These are phyloP conservation scores for Pantherophis guttatus DNA, from an alignment of 2,113 vertebrate genomes.

Conservation along the genomic window DNA sequence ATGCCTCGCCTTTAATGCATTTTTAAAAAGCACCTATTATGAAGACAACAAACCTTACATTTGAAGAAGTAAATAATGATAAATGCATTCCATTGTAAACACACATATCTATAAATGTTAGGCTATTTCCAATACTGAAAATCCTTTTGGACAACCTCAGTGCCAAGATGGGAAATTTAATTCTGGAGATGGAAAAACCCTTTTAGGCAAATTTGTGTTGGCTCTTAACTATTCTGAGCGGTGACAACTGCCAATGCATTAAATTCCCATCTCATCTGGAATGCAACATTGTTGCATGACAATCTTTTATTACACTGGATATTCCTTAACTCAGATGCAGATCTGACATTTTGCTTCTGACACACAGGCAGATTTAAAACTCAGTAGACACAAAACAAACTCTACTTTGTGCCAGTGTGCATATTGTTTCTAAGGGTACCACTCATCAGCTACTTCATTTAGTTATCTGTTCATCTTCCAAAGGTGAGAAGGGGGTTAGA, in stretches of 20 bases:
- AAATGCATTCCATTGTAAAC: slow-evolving; percentile 59
- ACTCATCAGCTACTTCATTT: slow-evolving; percentile 64
- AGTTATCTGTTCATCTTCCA: slow-evolving; percentile 60
- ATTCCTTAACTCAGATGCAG: slow-evolving; percentile 48
- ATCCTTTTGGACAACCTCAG: slow-evolving; percentile 64
- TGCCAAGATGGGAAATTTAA: slow-evolving; percentile 71
- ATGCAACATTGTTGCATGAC: slow-evolving; percentile 64
- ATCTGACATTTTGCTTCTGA: slow-evolving; percentile 61
- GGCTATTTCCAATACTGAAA: slow-evolving; percentile 65
- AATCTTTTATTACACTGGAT: slow-evolving; percentile 62
- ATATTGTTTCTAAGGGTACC: slow-evolving; percentile 30
- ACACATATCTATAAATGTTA: slow-evolving; percentile 69
- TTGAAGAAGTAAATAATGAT: slow-evolving; percentile 15
- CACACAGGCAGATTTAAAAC: slow-evolving; percentile 44
- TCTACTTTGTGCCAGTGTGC: slow-evolving; percentile 51
- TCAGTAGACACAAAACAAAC: slow-evolving; percentile 45
- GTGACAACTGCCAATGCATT: slow-evolving; percentile 69
- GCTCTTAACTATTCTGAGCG: slow-evolving; percentile 72
- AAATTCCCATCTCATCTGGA: slow-evolving; percentile 70
- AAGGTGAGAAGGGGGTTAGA: slow-evolving; percentile 45
- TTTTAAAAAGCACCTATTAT: neutral
- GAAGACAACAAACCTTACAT: slow-evolving; percentile 31
- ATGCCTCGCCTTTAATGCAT: neutral
- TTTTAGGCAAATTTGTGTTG: slow-evolving; percentile 76
- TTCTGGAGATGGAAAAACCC: slow-evolving; percentile 64